Evolutionary conservation across 1,140 invertebrate species (phyloP).

Genomic region (Hylyphantes graminicola): DNA sequence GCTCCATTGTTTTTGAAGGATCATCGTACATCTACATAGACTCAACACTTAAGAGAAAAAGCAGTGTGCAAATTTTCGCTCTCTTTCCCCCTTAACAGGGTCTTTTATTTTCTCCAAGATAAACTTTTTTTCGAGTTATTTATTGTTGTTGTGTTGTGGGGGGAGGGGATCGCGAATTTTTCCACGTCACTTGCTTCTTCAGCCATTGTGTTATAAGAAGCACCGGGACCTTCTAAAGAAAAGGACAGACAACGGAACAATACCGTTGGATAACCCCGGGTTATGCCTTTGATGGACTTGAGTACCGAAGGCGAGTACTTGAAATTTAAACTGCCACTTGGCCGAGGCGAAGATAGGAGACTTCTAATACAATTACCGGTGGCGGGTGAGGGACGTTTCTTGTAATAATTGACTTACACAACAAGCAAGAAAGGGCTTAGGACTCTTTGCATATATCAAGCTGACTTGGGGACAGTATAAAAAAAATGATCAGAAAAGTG

Average conservation of each 20-base stretch:
- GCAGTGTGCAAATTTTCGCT: constrained; percentile 54
- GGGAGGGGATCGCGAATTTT: constrained; percentile 41
- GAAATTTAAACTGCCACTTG: constrained; percentile 59
- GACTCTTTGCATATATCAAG: constrained; percentile 24
- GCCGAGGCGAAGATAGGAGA: constrained; percentile 43
- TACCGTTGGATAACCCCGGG: constrained; percentile 30
- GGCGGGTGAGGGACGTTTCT: constrained; percentile 40
- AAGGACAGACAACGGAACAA: constrained; percentile 37
- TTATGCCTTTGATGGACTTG: constrained; percentile 46
- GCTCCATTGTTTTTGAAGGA: constrained; percentile 57
- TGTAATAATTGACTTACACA: constrained; percentile 53
- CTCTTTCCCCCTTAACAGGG: constrained; percentile 32
- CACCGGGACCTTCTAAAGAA: background rate
- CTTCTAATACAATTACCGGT: constrained; percentile 58
- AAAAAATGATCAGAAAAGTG: too few species aligned
- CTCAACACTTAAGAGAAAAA: constrained; percentile 45
- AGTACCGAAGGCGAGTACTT: constrained; percentile 39
- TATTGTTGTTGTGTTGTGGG: constrained; percentile 38
- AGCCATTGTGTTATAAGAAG: constrained; percentile 37
- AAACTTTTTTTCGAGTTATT: constrained; percentile 36
- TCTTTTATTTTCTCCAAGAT: constrained; percentile 56
- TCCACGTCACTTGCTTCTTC: constrained; percentile 42
- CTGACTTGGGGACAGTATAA: background rate
- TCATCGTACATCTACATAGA: constrained; percentile 47
- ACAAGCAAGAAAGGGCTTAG: constrained; percentile 45